Conservation (phyloP, 2,113 vertebrate genomes). For the Vulpes vulpes region DNA sequence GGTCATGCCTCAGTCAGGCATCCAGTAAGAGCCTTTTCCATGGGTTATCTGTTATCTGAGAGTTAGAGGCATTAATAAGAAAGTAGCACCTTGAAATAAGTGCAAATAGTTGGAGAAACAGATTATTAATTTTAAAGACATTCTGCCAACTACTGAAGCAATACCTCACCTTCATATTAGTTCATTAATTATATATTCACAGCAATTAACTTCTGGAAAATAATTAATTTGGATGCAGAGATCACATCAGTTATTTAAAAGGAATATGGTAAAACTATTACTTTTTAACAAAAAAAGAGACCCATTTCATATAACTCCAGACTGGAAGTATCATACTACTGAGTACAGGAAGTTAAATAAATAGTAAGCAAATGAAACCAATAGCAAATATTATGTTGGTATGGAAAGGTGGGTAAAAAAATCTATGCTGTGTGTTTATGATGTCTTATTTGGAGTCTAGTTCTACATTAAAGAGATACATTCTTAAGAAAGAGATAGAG, state of each 20-base stretch:
- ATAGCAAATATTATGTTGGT: neutral
- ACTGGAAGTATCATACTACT: neutral
- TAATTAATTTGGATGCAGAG: neutral
- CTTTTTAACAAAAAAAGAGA: conserved; percentile 30
- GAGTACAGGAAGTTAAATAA: neutral
- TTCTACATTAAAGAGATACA: neutral
- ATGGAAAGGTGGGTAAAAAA: neutral
- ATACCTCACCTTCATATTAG: neutral
- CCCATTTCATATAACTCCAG: neutral
- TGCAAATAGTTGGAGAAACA: conserved; percentile 40
- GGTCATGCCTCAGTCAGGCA: neutral
- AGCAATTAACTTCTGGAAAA: conserved; percentile 13
- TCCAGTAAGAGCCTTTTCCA: neutral
- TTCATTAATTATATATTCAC: conserved; percentile 13
- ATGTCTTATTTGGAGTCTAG: neutral
- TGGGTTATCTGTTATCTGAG: neutral
- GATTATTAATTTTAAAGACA: conserved; percentile 22
- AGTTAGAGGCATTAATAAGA: conserved; percentile 1
- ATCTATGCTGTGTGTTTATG: neutral
- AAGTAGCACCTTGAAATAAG: neutral
- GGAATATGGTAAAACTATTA: neutral
- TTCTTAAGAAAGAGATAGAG: neutral
- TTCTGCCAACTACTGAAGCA: neutral
- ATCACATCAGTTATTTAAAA: neutral
- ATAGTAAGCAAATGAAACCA: neutral